Conservation (phyloP, 2,888 invertebrate genomes). For the Listrodromus nycthemerus region DNA sequence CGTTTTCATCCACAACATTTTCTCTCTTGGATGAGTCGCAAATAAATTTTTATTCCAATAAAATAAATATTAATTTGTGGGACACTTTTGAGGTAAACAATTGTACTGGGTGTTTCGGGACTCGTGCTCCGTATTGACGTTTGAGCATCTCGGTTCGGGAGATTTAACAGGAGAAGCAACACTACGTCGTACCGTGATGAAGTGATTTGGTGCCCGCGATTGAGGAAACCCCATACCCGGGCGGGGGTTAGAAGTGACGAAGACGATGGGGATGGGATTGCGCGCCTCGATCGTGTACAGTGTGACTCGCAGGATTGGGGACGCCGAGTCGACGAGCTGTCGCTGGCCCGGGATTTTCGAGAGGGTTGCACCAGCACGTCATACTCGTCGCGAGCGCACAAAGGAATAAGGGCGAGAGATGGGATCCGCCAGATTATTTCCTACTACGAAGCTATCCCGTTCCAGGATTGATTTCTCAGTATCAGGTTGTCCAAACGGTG, state of each 20-base stretch:
- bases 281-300: constrained; percentile 54
- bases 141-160: constrained; percentile 35
- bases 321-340: constrained; percentile 56
- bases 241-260: constrained; percentile 26
- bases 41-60: neutral
- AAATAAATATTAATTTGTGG: neutral
- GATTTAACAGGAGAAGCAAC: constrained; percentile 24
- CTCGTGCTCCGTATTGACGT: constrained; percentile 2
- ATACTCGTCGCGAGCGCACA: constrained; percentile 38
- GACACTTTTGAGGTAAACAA: neutral
- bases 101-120: neutral
- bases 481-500: constrained; percentile 57
- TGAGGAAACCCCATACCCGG: constrained; percentile 12
- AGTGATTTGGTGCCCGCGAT: constrained; percentile 71
- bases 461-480: constrained; percentile 45
- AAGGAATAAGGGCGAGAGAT: constrained; percentile 55
- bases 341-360: constrained; percentile 28
- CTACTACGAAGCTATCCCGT: constrained; percentile 39
- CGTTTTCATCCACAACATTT: too few species aligned
- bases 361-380: constrained; percentile 46
- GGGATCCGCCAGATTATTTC: constrained; percentile 65
- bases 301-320: constrained; percentile 53
- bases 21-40: neutral
- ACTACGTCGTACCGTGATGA: constrained; percentile 59
- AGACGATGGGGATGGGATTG: constrained; percentile 54